phyloP scores from a whole-genome alignment of 2,797 vertebrate genomes.

The Apogon talboti region DNA sequence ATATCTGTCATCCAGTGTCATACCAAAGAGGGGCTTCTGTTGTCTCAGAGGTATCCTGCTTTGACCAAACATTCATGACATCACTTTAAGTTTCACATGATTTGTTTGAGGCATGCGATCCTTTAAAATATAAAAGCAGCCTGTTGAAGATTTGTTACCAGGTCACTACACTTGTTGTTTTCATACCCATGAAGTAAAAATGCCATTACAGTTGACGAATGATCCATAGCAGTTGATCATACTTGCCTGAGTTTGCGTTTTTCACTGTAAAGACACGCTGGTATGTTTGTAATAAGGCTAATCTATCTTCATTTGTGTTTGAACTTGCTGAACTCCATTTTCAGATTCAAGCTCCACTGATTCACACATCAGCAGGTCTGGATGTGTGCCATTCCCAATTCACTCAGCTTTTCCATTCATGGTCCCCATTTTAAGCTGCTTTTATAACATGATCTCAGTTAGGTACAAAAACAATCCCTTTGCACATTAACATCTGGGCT shows the following conservation, averaged over 20 bases:
- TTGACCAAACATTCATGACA: conserved; percentile 44
- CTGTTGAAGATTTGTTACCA: conserved; percentile 36
- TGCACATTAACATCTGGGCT: conserved; percentile 57
- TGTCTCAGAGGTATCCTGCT: conserved; percentile 31
- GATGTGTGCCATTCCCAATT: conserved; percentile 71
- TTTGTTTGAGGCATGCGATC: conserved; percentile 23
- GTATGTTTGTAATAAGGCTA: conserved; percentile 62
- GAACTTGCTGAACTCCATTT: conserved; percentile 76
- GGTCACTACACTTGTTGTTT: conserved; percentile 35
- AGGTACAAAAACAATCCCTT: conserved; percentile 69
- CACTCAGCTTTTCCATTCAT: conserved; percentile 75
- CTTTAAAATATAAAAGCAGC: conserved; percentile 30
- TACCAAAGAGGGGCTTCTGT: background rate
- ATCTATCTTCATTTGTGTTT: conserved; percentile 79
- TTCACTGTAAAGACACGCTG: conserved; percentile 39
- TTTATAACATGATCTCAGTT: conserved; percentile 71
- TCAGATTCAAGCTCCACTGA: conserved; percentile 66
- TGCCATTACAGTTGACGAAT: conserved; percentile 46
- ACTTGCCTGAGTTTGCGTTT: conserved; percentile 58
- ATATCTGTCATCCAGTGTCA: conserved; percentile 22
- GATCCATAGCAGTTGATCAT: conserved; percentile 43
- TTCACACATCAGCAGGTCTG: conserved; percentile 69
- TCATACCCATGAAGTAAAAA: conserved; percentile 42
- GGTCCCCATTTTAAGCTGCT: conserved; percentile 61
- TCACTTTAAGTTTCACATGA: conserved; percentile 36